Conservation (phyloP, 2,888 invertebrate species). For the Netelia inedita region DNA sequence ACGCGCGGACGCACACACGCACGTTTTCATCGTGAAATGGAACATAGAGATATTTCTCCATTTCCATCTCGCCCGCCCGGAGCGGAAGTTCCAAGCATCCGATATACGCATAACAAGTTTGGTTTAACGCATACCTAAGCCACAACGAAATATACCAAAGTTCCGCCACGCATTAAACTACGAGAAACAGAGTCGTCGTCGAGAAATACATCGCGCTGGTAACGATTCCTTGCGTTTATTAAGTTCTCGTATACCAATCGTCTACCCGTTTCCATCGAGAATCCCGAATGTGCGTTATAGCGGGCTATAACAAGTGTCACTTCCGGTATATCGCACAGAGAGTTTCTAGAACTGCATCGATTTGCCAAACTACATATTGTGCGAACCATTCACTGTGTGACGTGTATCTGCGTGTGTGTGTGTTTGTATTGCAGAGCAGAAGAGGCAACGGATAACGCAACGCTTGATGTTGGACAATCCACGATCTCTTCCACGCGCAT, state of each 20-base stretch:
- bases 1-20: not conserved
- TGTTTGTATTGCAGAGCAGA: not conserved
- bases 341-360: not conserved
- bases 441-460: slow-evolving; percentile 30
- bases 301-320: slow-evolving; percentile 53
- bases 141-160: slow-evolving; percentile 48
- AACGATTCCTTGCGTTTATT: slow-evolving; percentile 47
- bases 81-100: slow-evolving; percentile 46
- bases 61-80: slow-evolving; percentile 25
- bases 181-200: slow-evolving; percentile 10
- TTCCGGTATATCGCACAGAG: slow-evolving; percentile 55
- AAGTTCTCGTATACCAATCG: slow-evolving; percentile 56
- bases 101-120: slow-evolving; percentile 10
- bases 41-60: slow-evolving; percentile 42
- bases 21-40: slow-evolving; percentile 1
- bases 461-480: slow-evolving; percentile 15
- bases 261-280: slow-evolving; percentile 44
- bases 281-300: slow-evolving; percentile 43
- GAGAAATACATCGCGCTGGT: slow-evolving; percentile 22
- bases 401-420: not conserved
- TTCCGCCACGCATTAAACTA: slow-evolving; percentile 63
- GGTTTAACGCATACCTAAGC: slow-evolving; percentile 8
- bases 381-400: slow-evolving; percentile 10
- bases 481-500: not conserved
- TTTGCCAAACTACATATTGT: slow-evolving; percentile 23